Base-by-base conservation (phyloP, 2,888 invertebrate species). In the Melieria omissa region DNA sequence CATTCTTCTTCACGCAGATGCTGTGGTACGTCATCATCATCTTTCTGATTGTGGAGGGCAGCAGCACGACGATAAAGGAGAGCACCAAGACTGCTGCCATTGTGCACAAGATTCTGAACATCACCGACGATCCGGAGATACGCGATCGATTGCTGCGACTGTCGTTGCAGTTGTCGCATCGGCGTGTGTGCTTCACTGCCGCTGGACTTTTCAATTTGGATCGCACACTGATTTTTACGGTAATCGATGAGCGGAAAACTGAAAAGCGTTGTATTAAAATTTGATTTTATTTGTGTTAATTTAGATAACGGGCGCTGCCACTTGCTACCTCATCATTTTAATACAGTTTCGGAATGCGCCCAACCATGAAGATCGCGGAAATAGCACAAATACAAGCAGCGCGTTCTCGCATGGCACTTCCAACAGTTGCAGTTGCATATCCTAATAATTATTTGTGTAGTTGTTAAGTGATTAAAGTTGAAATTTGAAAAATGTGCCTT, bases 251-350 rank as follows among this genome's bases (percentile, higher is more conserved):
- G 9, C 29, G 29, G 29, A 29, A 29, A 29, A 29, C 41, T 9
- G 54, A 54, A 5, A 47, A 55, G 7, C 4, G 16, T 55, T 41
- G 3, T 46, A 5, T 1, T 1, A 4, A 10, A 9, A 66, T 4
- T 42, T 55, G 8, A 41, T 52, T 55, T 41, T 42, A 10, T 57
- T 65, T 57, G 62, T 72, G 69, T 71, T 71, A 41, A 61, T 74
- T 7, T 69, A 88, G 88, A 85, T 87, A 49, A 80, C 84, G 58
- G 86, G 86, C 6, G 85, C 87, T 14, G 82, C 86, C 14, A 84
- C 86, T n/a, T 86, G 86, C 71, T 88, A 88, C 73, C 81, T 87
- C 16, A 86, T 88, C 8, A 86, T 88, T 60, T 78, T 88, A 0
- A 79, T 87, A 42, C 88, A 87, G 75, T 86, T 88, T 72, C 82